A percentile compares a stretch with the other conserved stretches of the same genome.
Evolutionary conservation across 2,113 vertebrate genomes (phyloP).

Genomic region (Athene noctua): DNA sequence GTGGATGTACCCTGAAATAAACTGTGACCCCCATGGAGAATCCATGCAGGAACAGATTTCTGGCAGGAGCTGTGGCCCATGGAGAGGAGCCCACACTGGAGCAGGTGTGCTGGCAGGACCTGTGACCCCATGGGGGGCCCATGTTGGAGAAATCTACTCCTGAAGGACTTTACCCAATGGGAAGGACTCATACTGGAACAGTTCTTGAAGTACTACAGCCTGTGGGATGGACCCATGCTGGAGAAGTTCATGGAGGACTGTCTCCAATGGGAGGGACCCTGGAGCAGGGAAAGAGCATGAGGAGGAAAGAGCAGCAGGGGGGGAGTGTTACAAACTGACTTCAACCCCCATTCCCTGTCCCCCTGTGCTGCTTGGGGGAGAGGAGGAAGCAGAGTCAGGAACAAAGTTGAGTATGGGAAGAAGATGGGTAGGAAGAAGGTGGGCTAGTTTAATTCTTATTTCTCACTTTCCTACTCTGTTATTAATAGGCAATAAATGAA

Average conservation of each 20-base stretch:
- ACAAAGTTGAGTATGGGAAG: not conserved
- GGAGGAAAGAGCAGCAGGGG: not conserved
- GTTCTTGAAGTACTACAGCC: not conserved
- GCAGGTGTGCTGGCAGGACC: no score
- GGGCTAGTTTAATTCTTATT: not conserved
- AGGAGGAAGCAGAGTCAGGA: not conserved
- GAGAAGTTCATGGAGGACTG: not conserved
- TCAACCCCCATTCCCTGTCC: not conserved
- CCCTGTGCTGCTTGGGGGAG: not conserved
- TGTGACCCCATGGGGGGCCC: no score
- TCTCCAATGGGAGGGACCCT: not conserved
- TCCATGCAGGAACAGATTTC: no score
- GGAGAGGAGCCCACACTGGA: no score
- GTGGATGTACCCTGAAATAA: no score
- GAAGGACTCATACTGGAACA: not conserved
- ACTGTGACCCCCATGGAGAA: no score
- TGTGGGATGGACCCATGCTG: not conserved
- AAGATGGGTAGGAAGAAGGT: no score
- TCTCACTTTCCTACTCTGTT: not conserved
- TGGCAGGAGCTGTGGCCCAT: no score
- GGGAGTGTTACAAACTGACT: not conserved
- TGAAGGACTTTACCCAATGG: no score
- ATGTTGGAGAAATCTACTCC: no score
- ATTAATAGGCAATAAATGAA: not conserved
- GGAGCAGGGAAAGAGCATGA: not conserved